Evolutionary conservation across 2,888 invertebrate genomes (phyloP).

Genomic region (Laspeyria flexula): DNA sequence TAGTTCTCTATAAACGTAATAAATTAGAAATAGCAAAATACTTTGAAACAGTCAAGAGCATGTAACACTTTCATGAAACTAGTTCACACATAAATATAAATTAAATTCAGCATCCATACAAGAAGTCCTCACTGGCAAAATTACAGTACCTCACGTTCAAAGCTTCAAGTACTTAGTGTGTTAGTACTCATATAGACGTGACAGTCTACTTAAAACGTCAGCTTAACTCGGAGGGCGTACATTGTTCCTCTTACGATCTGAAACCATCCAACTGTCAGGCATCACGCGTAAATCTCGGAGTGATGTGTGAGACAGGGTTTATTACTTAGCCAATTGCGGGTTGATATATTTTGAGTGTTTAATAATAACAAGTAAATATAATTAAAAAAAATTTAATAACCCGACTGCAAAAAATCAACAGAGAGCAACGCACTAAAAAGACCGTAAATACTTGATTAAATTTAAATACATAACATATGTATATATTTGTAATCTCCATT

Average conservation of each 20-base stretch:
- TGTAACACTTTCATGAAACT: too few relatives aligned
- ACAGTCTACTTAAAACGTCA: constrained; percentile 20
- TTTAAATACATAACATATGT: too few relatives aligned
- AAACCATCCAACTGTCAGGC: constrained; percentile 6
- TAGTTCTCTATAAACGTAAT: too few relatives aligned
- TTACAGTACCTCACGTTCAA: constrained; percentile 8
- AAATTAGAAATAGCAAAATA: too few relatives aligned
- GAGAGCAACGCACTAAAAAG: too few relatives aligned
- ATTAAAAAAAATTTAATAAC: too few relatives aligned
- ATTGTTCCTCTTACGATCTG: constrained; percentile 6
- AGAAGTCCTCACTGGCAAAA: constrained; percentile 4
- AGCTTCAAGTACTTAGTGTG: constrained; percentile 12
- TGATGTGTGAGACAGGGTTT: neutral
- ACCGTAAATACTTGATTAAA: too few relatives aligned
- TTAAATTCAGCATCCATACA: neutral
- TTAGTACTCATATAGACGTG: constrained; percentile 13
- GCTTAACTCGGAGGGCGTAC: constrained; percentile 14
- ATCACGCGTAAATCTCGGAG: constrained; percentile 8
- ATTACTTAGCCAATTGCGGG: neutral
- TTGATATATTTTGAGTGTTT: neutral
- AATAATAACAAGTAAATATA: neutral
- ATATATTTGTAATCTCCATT: too few relatives aligned
- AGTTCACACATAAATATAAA: neutral
- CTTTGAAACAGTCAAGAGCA: too few relatives aligned
- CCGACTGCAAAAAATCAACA: too few relatives aligned